Base-by-base conservation (phyloP, 2,797 vertebrate genomes). In the Myotis myotis region DNA sequence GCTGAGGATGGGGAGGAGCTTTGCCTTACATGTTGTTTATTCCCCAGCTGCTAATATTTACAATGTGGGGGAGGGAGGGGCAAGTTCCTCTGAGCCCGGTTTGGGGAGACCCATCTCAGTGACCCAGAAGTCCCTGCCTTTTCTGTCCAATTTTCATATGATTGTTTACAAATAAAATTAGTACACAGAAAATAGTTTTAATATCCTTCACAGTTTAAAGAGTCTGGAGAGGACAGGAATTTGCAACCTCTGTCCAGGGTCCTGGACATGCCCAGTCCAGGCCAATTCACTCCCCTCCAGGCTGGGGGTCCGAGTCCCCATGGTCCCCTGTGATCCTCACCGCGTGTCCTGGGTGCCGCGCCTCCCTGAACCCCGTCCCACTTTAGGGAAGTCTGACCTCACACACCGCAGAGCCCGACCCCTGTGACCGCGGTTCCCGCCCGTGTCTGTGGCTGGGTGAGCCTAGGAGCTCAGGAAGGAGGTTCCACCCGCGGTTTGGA, bases 41-140 rank as follows among this genome's bases (percentile, higher is more conserved):
- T 55, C 53, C 19, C 53, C 53, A 55, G 53, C 53, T 22, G 19
- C 53, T 55, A 19, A 55, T 22, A 55, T 55, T 20, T 22, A 22
- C 38, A 44, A 25, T 22, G 15, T 13, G 41, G 41, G 41, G 41
- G 1, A 2, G 33, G 20, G 12, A 10, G 6, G 8, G 4, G 3
- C 2, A 0, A 49, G 17, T 64, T 19, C 11, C 6, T 13, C 13
- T 3, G 19, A 51, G n/a, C 2, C 10, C 71, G 15, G 0, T 36
- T 17, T 70, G 6, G 30, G 25, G 55, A 55, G n/a, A 94, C 23
- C 55, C 41, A 53, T 15, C 53, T 17, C 23, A 22, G 19, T 19
- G 38, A 68, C 51, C 20, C 53, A 20, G 38, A 33, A 41, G 30
- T 19, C 49, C 53, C 30, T 8, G 47, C 74, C 7, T 78, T 30